Conservation (phyloP, 2,888 invertebrate genomes). For the Caradrina clavipalpis region DNA sequence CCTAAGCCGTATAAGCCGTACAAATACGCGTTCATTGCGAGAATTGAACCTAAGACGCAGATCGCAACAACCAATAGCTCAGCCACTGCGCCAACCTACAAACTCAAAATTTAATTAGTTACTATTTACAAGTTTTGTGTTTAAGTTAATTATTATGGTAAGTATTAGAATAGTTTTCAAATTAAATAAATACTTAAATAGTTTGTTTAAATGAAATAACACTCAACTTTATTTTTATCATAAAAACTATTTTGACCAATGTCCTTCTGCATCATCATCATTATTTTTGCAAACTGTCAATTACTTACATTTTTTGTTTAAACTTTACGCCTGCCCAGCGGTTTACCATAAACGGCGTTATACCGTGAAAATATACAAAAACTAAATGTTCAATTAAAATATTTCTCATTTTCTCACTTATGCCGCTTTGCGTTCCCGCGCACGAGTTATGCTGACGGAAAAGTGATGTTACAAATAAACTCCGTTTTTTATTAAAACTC, state of each 20-base stretch:
- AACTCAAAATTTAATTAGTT: slow-evolving; percentile 1
- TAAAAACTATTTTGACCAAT: slow-evolving; percentile 27
- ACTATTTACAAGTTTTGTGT: too few relatives aligned
- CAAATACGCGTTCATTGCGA: too few relatives aligned
- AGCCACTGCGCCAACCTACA: not conserved
- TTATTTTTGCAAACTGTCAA: slow-evolving; percentile 43
- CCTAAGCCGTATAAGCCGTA: too few relatives aligned
- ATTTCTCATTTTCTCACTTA: slow-evolving; percentile 68
- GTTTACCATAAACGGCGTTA: slow-evolving; percentile 50
- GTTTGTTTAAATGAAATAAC: too few relatives aligned
- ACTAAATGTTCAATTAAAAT: slow-evolving; percentile 68
- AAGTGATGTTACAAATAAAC: slow-evolving; percentile 14
- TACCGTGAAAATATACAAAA: slow-evolving; percentile 67
- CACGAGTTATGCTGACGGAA: slow-evolving; percentile 54
- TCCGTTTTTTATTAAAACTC: not conserved
- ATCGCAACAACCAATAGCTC: too few relatives aligned
- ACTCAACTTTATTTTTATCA: not conserved
- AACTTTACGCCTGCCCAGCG: slow-evolving; percentile 22
- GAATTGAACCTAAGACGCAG: too few relatives aligned
- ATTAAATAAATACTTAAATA: too few relatives aligned
- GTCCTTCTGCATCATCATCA: slow-evolving; percentile 9
- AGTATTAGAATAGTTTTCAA: too few relatives aligned
- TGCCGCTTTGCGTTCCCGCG: slow-evolving; percentile 57
- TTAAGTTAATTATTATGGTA: too few relatives aligned
- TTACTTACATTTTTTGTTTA: slow-evolving; percentile 35